Base-by-base conservation (phyloP, 37 sponge, comb jelly and placozoan species). In the Haliclona indistincta region DNA sequence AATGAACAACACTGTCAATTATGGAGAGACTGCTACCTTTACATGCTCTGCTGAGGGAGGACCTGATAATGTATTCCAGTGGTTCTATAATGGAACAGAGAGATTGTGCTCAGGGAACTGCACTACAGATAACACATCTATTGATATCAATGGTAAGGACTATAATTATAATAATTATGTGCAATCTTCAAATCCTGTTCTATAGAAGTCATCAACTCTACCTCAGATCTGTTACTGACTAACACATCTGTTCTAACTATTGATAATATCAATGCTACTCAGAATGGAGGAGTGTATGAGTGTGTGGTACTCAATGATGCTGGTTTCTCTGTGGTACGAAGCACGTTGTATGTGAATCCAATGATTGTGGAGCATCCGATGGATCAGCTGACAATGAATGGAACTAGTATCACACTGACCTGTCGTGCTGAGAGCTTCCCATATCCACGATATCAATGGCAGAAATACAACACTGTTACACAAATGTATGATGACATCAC, bases 21-120 rank as follows among this genome's bases (percentile, higher is more conserved):
- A 55, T 26, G 64, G 64, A 22, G 51, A 39, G 1, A 45, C 26
- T 43, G 56, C 42, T 26, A 56, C 33, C 32, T 66, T 90, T 20
- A 75, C 56, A 17, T 90, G 91, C 33, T 39, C 70, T 11, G 74
- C 86, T 58, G 6, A 39, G 54, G 91, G 91, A 66, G 84, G 82
- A 42, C 91, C 91, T 28, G 65, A 60, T 1, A 81, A 81, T 60
- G 64, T 38, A 28, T 77, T 85, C 63, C 56, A 52, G 3, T 90
- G 91, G 91, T 30, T 30, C 35, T 64, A 25, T 37, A 47, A 40
- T 77, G 60, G 70, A 36, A 43, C n/a, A 8, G 37, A 60, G 25
- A 8, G 25, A 26, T 23, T 26, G 10, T 26, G 15, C 25, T 60
- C 17, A 8, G n/a, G n/a, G n/a, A n/a, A n/a, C n/a, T n/a, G n/a